A percentile compares a stretch with the other conserved stretches of the same genome.
These are phyloP conservation scores for Tinea trinotella DNA, from an alignment of 2,888 invertebrate genomes.

Conservation along the genomic window DNA sequence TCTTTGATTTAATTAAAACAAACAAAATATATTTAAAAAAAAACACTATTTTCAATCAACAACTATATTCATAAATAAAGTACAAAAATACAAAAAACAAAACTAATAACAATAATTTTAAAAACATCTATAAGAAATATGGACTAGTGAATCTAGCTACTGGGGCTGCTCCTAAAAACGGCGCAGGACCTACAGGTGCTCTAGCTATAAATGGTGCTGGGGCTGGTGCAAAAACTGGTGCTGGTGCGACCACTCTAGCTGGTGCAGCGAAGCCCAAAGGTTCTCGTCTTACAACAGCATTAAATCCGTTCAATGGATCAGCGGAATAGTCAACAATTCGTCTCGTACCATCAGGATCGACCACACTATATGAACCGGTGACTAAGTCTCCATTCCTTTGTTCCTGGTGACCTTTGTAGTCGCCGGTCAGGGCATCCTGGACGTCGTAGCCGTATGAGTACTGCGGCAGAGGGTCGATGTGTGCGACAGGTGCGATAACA, in stretches of 20 bases:
- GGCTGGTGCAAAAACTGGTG: conserved; percentile 33
- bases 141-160: conserved; percentile 45
- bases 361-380: conserved; percentile 68
- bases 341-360: conserved; percentile 70
- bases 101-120: conserved; percentile 60
- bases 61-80: conserved; percentile 14
- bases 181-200: conserved; percentile 24
- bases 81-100: conserved; percentile 24
- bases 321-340: conserved; percentile 72
- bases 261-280: conserved; percentile 46
- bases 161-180: conserved; percentile 27
- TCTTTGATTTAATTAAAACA: too few relatives aligned
- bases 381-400: conserved; percentile 70
- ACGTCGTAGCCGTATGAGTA: conserved; percentile 74
- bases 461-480: conserved; percentile 62
- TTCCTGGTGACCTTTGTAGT: conserved; percentile 72
- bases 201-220: conserved; percentile 36
- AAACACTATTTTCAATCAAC: neutral
- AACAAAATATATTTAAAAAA: neutral
- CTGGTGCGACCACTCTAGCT: conserved; percentile 35
- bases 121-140: conserved; percentile 60
- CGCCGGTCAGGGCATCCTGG: conserved; percentile 71
- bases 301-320: conserved; percentile 70
- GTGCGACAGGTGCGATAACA: conserved; percentile 45
- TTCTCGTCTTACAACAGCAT: conserved; percentile 70